Conservation (phyloP, 2,888 invertebrate genomes). For the Notocelia uddmanniana region DNA sequence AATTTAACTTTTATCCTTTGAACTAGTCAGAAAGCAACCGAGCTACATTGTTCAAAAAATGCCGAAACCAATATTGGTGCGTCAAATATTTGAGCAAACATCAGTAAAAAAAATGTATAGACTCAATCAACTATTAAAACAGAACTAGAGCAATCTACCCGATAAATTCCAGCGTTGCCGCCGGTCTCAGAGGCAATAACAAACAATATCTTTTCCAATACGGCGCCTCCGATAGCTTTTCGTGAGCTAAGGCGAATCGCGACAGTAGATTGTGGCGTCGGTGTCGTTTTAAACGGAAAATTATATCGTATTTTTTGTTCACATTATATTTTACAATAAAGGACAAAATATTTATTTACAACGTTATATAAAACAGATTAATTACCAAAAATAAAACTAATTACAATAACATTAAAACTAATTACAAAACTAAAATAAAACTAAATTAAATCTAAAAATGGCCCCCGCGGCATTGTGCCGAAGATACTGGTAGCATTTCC, state of each 20-base stretch:
- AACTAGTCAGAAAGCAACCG: not conserved
- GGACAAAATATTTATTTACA: too few relatives aligned
- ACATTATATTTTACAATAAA: too few relatives aligned
- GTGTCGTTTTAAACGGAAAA: constrained; percentile 1
- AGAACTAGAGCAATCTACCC: constrained; percentile 57
- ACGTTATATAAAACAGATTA: too few relatives aligned
- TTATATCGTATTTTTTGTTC: too few relatives aligned
- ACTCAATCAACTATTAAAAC: constrained; percentile 65
- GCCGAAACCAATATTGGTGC: not conserved
- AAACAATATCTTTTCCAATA: constrained; percentile 70
- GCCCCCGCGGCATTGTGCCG: too few relatives aligned
- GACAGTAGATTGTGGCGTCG: constrained; percentile 20
- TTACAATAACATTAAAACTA: too few relatives aligned
- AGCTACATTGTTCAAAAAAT: not conserved
- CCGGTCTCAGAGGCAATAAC: constrained; percentile 63
- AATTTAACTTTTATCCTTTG: not conserved
- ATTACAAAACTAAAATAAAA: too few relatives aligned
- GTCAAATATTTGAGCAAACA: constrained; percentile 7
- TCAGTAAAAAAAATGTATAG: constrained; percentile 23
- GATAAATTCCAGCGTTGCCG: constrained; percentile 56
- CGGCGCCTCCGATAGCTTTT: constrained; percentile 55
- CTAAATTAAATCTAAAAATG: too few relatives aligned
- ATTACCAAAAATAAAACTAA: too few relatives aligned
- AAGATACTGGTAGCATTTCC: too few relatives aligned
- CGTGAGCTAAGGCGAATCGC: constrained; percentile 49